Conservation (phyloP, 2,797 vertebrate genomes). For the Gallinago solitaria region DNA sequence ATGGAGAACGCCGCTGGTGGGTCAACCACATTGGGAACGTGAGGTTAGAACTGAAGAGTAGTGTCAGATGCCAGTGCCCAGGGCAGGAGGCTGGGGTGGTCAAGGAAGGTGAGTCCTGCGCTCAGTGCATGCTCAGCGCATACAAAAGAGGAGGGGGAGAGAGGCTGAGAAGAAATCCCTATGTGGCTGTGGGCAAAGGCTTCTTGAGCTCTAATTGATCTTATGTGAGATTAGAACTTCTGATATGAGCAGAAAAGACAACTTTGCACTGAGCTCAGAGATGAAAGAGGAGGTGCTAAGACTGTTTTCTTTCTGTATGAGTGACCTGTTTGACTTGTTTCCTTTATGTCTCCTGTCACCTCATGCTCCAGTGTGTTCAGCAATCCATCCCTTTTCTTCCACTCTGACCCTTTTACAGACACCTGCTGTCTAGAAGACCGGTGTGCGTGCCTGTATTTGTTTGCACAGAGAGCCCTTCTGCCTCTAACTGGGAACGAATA, state of each 20-base stretch:
- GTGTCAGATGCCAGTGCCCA: background rate
- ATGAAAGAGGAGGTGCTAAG: background rate
- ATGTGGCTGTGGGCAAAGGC: background rate
- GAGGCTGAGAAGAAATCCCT: background rate
- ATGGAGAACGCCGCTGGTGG: fast-evolving
- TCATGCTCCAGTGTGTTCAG: background rate
- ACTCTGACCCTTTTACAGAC: background rate
- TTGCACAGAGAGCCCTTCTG: background rate
- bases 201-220: background rate
- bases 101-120: background rate
- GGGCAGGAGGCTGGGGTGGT: background rate
- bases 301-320: background rate
- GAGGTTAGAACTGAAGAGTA: background rate
- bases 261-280: background rate
- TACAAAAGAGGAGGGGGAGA: background rate
- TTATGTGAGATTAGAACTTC: background rate
- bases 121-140: too few species aligned
- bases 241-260: background rate
- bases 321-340: background rate
- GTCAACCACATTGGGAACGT: background rate
- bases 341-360: background rate
- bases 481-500: background rate
- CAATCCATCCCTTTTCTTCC: background rate
- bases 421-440: background rate
- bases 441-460: background rate